Conservation (phyloP, 2,888 invertebrate species). For the Tipula unca region DNA sequence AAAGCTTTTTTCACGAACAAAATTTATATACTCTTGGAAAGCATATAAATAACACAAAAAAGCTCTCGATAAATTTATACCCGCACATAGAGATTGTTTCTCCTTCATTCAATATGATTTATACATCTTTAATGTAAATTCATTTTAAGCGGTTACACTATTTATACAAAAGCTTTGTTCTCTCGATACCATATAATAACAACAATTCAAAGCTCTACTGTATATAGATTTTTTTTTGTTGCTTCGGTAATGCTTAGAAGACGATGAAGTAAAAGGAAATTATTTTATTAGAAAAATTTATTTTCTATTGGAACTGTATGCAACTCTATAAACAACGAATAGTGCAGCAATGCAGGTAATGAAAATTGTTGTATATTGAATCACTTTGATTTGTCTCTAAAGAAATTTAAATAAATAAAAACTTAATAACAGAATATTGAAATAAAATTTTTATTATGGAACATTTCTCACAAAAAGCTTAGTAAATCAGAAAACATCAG, state of each 20-base stretch:
- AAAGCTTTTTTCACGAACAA: not conserved
- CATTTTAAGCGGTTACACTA: not conserved
- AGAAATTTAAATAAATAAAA: not conserved
- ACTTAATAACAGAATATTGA: not conserved
- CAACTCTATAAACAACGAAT: not conserved
- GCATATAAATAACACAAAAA: not conserved
- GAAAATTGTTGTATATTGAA: not conserved
- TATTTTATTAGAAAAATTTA: not conserved
- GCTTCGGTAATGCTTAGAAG: not conserved
- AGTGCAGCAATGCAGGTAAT: not conserved
- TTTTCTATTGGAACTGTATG: not conserved
- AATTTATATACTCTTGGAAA: not conserved
- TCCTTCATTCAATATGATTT: not conserved
- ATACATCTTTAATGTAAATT: slow-evolving; percentile 14
- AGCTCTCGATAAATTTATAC: not conserved
- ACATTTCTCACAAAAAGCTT: too few relatives aligned
- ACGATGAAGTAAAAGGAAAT: not conserved
- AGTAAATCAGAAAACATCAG: too few relatives aligned
- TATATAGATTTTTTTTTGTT: not conserved
- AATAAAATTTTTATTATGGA: too few relatives aligned
- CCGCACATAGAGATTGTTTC: not conserved
- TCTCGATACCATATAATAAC: not conserved
- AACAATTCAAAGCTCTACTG: not conserved
- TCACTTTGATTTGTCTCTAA: not conserved
- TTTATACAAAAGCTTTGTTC: not conserved